Conservation (phyloP, 2,113 vertebrate genomes). For the Aplodontia rufa region DNA sequence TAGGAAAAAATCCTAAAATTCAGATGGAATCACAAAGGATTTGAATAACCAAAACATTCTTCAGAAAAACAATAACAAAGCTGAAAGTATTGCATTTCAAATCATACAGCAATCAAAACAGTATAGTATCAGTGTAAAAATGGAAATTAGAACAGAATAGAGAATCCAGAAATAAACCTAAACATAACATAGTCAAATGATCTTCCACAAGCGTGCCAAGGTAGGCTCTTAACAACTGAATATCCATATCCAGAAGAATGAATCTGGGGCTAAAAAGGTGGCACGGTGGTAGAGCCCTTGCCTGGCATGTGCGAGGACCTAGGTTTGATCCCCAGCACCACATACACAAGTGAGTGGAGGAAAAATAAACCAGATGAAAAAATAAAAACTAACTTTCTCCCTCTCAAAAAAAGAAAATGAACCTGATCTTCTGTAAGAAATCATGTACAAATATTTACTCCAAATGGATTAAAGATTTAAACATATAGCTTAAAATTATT, state of each 20-base stretch:
- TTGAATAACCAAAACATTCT: not conserved
- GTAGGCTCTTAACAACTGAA: not conserved
- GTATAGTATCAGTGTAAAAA: no score
- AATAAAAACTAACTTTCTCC: no score
- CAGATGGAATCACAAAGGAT: not conserved
- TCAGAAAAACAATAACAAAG: not conserved
- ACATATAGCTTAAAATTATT: not conserved
- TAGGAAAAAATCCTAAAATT: not conserved
- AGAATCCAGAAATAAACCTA: not conserved
- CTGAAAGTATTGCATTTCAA: not conserved
- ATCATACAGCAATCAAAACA: no score
- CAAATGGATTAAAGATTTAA: not conserved
- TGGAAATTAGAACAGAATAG: no score
- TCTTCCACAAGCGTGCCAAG: not conserved
- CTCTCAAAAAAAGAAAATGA: no score
- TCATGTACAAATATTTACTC: not conserved
- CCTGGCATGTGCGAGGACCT: no score
- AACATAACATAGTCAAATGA: not conserved
- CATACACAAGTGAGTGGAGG: no score
- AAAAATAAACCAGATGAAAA: no score
- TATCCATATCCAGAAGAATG: not conserved
- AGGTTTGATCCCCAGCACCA: no score
- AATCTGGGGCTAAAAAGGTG: no score
- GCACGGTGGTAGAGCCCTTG: no score
- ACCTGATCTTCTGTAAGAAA: no score